These are phyloP conservation scores for Sebastes trivittatus DNA, from an alignment of 2,797 vertebrate genomes.

Conservation along the genomic window DNA sequence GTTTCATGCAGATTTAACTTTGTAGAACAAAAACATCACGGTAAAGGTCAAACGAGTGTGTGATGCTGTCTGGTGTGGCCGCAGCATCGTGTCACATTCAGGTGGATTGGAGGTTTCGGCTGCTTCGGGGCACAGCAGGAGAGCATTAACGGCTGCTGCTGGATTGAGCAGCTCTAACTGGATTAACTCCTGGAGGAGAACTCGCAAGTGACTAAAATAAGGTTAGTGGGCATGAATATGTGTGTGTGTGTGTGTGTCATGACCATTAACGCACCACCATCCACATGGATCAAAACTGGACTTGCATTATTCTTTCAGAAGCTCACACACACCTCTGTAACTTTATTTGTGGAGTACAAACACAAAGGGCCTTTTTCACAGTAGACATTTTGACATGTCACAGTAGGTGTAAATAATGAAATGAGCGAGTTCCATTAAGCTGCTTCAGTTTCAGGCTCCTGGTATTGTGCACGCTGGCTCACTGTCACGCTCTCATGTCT, in stretches of 20 bases:
- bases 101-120: slow-evolving; percentile 4
- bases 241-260: slow-evolving; percentile 6
- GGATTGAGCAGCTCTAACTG: slow-evolving; percentile 53
- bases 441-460: background rate
- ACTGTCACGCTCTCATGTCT: background rate
- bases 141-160: slow-evolving; percentile 55
- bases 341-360: background rate
- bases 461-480: background rate
- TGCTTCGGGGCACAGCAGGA: slow-evolving; percentile 42
- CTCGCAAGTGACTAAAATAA: slow-evolving; percentile 54
- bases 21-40: background rate
- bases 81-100: background rate
- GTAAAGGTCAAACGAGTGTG: slow-evolving; percentile 11
- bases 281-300: background rate
- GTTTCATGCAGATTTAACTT: background rate
- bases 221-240: slow-evolving; percentile 51
- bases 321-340: background rate
- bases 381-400: slow-evolving; percentile 16
- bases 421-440: background rate
- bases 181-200: slow-evolving; percentile 50
- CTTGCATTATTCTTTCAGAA: background rate
- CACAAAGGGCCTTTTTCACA: background rate
- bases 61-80: background rate
- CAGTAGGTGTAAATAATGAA: slow-evolving; percentile 1
- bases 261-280: background rate